Conservation (phyloP, 2,888 invertebrate species). For the Steinernema hermaphroditum region DNA sequence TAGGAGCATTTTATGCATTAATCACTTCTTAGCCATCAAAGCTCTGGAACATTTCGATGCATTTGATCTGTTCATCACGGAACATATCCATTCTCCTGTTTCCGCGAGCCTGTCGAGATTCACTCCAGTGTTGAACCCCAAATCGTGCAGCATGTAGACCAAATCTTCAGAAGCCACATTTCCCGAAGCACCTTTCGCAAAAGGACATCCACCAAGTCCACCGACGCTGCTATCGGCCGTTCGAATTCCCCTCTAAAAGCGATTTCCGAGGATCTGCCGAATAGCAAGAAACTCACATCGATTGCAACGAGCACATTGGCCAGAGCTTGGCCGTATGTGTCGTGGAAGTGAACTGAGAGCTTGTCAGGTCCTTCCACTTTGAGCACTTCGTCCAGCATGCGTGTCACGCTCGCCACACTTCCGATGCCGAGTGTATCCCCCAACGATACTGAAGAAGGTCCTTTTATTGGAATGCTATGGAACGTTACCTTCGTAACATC, state of each 20-base stretch:
- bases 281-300: conserved; percentile 69
- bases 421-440: conserved; percentile 98
- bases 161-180: conserved; percentile 97
- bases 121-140: conserved; percentile 78
- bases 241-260: conserved; percentile 45
- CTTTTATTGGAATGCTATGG: not conserved
- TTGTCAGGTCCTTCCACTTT: conserved; percentile 73
- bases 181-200: conserved; percentile 92
- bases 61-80: not conserved
- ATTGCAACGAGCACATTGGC: conserved; percentile 87
- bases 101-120: conserved; percentile 30
- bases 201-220: conserved; percentile 98
- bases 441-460: conserved; percentile 74
- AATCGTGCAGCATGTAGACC: conserved; percentile 87
- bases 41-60: not conserved
- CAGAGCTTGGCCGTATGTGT: conserved; percentile 95
- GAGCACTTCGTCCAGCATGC: conserved; percentile 78
- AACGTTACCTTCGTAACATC: conserved; percentile 60
- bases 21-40: not conserved
- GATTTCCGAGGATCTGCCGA: not conserved
- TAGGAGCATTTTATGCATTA: no score
- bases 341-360: conserved; percentile 92
- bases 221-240: conserved; percentile 87
- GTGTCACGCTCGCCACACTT: conserved; percentile 74
- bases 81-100: conserved; percentile 51